Conservation (phyloP, 2,888 invertebrate species). For the Phoronis australis region DNA sequence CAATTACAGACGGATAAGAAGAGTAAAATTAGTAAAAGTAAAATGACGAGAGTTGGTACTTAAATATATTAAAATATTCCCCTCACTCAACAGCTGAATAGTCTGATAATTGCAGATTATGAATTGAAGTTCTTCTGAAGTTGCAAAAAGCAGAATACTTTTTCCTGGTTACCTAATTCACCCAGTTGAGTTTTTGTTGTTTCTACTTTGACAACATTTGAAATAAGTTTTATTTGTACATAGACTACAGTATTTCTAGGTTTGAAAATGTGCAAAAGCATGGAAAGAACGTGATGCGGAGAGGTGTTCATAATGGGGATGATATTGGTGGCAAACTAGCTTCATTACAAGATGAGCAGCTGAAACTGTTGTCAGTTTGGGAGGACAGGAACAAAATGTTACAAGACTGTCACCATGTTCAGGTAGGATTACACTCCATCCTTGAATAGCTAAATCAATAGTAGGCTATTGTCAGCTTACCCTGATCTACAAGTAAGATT, state of each 20-base stretch:
- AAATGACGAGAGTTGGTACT: too few species aligned
- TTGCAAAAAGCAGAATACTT: too few species aligned
- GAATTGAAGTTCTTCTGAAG: too few species aligned
- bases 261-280: constrained; percentile 49
- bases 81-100: too few species aligned
- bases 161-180: background rate
- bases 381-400: constrained; percentile 77
- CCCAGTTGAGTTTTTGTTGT: background rate
- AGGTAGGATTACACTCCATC: constrained; percentile 55
- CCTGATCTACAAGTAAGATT: too few species aligned
- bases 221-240: background rate
- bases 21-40: too few species aligned
- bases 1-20: too few species aligned
- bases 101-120: too few species aligned
- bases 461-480: background rate
- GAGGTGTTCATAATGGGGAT: constrained; percentile 66
- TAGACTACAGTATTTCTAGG: constrained; percentile 12
- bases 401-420: constrained; percentile 81
- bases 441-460: background rate
- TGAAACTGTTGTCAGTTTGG: too few species aligned
- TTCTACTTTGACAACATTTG: too few species aligned
- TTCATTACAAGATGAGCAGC: constrained; percentile 61
- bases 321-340: too few species aligned
- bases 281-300: constrained; percentile 56
- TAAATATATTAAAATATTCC: too few species aligned